phyloP scores from a whole-genome alignment of 2,888 invertebrate species.

The Troides oblongomaculatus region DNA sequence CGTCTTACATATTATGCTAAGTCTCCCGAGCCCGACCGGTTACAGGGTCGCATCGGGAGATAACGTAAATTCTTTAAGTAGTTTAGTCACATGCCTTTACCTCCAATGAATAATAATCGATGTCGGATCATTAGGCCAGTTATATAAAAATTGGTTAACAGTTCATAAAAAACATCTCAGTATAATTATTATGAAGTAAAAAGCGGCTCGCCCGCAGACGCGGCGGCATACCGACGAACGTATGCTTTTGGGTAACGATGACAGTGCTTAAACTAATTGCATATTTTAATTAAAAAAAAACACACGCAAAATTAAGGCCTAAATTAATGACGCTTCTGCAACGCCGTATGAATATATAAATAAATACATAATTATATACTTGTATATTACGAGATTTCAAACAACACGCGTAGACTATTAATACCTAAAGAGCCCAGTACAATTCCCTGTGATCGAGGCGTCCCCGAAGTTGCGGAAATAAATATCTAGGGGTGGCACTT shows the following conservation, averaged over 20 bases:
- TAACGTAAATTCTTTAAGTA: slow-evolving; percentile 35
- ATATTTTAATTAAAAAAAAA: slow-evolving; percentile 63
- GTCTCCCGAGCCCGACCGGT: slow-evolving; percentile 47
- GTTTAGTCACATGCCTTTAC: slow-evolving; percentile 35
- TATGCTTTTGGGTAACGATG: slow-evolving; percentile 75
- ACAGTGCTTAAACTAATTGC: slow-evolving; percentile 68
- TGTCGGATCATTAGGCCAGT: slow-evolving; percentile 43
- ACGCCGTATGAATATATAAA: slow-evolving; percentile 61
- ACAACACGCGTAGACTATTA: slow-evolving; percentile 72
- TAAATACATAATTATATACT: neutral
- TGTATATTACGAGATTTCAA: slow-evolving; percentile 73
- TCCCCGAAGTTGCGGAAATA: slow-evolving; percentile 46
- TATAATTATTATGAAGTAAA: slow-evolving; percentile 34
- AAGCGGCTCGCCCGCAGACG: slow-evolving; percentile 37
- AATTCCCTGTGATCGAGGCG: slow-evolving; percentile 40
- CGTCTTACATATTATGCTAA: slow-evolving; percentile 75
- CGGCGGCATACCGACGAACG: slow-evolving; percentile 54
- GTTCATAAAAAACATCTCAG: slow-evolving; percentile 30
- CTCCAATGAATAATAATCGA: slow-evolving; percentile 38
- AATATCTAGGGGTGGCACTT: slow-evolving; percentile 73
- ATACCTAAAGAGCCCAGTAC: slow-evolving; percentile 65
- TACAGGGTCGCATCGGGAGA: slow-evolving; percentile 6
- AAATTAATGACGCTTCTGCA: slow-evolving; percentile 55
- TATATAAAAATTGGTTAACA: slow-evolving; percentile 36
- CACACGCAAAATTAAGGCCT: slow-evolving; percentile 68